Base-by-base conservation (phyloP, 2,113 vertebrate species). In the Acanthisitta chloris region DNA sequence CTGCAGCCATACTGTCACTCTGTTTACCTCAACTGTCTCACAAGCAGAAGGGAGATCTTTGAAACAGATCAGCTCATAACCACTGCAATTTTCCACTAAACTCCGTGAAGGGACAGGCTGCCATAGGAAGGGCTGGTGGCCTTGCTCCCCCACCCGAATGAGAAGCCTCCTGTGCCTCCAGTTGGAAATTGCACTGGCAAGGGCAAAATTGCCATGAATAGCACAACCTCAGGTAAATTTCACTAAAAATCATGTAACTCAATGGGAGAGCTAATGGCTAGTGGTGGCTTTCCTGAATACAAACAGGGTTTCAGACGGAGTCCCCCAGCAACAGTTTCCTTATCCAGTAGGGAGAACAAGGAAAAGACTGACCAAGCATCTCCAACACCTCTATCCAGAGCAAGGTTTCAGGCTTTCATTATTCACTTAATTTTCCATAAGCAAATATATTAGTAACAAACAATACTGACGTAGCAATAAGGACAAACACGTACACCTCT, bases 111-210 rank as follows among this genome's bases (percentile, higher is more conserved):
- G 40, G 73, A 49, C 48, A 79, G 52, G 52, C 24, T 0, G 5
- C 24, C 1, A 1, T 38, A 57, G 51, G 28, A 88, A 52, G 23
- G 45, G 72, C 52, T 45, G 28, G 38, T 29, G 69, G 33, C 46
- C 55, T 84, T 2, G 0, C 12, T 77, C 18, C 14, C 24, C 2
- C 10, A 26, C 3, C 14, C 1, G 0, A 38, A 46, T 1, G 14
- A 17, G 67, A 90, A 81, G 46, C 29, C 17, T 74, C 51, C 71
- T 40, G 24, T 21, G 31, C 17, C 40, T 74, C 64, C 31, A n/a
- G 5, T 1, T 65, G 45, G 21, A 61, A 93, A 90, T 7, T 8
- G 16, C 28, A 71, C 48, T 17, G 3, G 0, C 8, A 67, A 70
- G 13, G 17, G n/a, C 23, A 76, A 92, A 85, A 69, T 4, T 40